phyloP scores from a whole-genome alignment of 2,113 vertebrate genomes.

The Oplegnathus fasciatus region DNA sequence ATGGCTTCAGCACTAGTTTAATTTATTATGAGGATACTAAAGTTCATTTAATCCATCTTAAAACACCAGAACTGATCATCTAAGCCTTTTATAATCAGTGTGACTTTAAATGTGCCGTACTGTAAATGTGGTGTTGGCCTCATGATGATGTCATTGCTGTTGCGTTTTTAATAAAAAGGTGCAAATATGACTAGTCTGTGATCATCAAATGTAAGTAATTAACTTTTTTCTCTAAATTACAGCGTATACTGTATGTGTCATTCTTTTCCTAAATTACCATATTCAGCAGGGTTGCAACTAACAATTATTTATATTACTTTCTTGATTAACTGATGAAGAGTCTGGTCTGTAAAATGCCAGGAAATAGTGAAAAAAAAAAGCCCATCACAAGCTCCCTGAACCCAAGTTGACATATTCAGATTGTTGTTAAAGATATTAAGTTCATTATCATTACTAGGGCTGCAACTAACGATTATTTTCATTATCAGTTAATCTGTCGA shows the following conservation, averaged over 20 bases:
- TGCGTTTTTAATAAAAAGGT: background rate
- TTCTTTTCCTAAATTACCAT: background rate
- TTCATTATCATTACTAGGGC: background rate
- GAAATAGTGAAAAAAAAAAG: background rate
- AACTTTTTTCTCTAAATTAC: too few relatives aligned
- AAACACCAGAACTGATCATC: background rate
- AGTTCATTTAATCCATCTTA: background rate
- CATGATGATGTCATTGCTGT: background rate
- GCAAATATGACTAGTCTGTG: background rate
- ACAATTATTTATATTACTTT: background rate
- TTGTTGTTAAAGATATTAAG: background rate
- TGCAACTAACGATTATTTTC: too few relatives aligned
- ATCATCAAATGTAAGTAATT: too few relatives aligned
- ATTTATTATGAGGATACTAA: background rate
- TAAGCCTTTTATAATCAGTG: background rate
- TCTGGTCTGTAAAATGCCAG: background rate
- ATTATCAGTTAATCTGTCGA: too few relatives aligned
- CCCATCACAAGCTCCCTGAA: background rate
- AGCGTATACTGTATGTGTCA: too few relatives aligned
- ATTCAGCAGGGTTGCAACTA: background rate
- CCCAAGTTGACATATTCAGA: background rate
- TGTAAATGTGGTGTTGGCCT: background rate
- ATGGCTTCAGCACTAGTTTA: background rate
- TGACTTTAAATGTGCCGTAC: background rate
- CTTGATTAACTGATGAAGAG: background rate